Conservation (phyloP, 2,888 invertebrate species). For the Allophyes oxyacanthae region DNA sequence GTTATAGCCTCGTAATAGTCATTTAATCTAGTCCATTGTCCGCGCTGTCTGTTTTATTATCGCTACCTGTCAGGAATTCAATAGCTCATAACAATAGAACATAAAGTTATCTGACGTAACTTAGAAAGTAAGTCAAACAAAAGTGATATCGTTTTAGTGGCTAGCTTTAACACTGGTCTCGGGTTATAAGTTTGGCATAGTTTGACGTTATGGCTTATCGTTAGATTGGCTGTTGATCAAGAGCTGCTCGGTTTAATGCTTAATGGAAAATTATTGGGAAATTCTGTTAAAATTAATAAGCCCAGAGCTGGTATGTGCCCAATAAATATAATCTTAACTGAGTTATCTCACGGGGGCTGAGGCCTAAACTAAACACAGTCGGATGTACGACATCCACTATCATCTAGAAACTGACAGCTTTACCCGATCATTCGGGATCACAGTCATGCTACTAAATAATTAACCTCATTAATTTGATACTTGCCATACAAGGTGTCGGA, state of each 20-base stretch:
- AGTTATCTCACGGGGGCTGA: no score
- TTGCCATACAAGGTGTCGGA: slow-evolving; percentile 9
- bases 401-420: no score
- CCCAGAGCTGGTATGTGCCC: no score
- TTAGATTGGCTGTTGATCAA: no score
- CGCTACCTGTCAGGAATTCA: slow-evolving; percentile 43
- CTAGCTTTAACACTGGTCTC: slow-evolving; percentile 18
- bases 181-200: slow-evolving; percentile 1
- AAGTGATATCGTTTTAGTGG: slow-evolving; percentile 44
- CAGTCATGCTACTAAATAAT: background rate
- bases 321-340: no score
- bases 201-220: background rate
- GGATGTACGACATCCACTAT: no score
- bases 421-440: no score
- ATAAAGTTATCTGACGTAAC: slow-evolving; percentile 47
- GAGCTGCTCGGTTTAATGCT: no score
- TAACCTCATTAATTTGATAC: slow-evolving; percentile 34
- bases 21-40: slow-evolving; percentile 40
- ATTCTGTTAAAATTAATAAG: no score
- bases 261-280: no score
- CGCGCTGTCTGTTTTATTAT: slow-evolving; percentile 31
- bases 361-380: no score
- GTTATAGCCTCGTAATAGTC: slow-evolving; percentile 25
- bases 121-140: slow-evolving; percentile 31
- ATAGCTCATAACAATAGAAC: slow-evolving; percentile 43